A percentile compares a stretch with the other conserved stretches of the same genome.
Evolutionary conservation across 2,888 invertebrate genomes (phyloP).

Genomic region (Drosophila engyochracea): DNA sequence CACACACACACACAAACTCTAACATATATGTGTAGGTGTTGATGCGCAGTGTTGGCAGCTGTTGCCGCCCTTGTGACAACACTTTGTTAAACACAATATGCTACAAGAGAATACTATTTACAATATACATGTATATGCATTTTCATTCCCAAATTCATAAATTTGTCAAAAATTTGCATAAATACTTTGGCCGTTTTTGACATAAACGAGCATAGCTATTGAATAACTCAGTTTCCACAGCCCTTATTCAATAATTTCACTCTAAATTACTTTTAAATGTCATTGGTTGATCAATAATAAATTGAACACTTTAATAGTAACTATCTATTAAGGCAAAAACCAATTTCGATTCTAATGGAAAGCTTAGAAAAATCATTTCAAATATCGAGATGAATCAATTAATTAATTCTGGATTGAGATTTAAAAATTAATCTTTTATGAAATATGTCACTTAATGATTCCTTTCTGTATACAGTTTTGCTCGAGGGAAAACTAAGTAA

Average conservation of each 20-base stretch:
- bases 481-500: not conserved
- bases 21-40: slow-evolving; percentile 57
- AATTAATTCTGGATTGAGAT: not conserved
- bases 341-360: not conserved
- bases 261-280: not conserved
- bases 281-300: slow-evolving; percentile 1
- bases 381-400: too few species aligned
- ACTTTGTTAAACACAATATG: slow-evolving; percentile 54
- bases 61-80: slow-evolving; percentile 73
- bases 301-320: not conserved
- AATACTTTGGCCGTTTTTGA: slow-evolving; percentile 42
- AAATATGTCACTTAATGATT: not conserved
- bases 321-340: not conserved
- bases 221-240: slow-evolving; percentile 8
- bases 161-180: slow-evolving; percentile 69
- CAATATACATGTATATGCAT: slow-evolving; percentile 3
- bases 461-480: not conserved
- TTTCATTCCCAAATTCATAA: slow-evolving; percentile 68
- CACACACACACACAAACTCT: slow-evolving; percentile 10
- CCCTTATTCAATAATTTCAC: slow-evolving; percentile 9
- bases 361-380: not conserved
- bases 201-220: slow-evolving; percentile 9
- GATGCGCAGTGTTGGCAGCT: slow-evolving; percentile 78
- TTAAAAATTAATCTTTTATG: fast-evolving
- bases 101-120: slow-evolving; percentile 11